Base-by-base conservation (phyloP, 2,888 invertebrate species). In the Mesorhabditis belari region DNA sequence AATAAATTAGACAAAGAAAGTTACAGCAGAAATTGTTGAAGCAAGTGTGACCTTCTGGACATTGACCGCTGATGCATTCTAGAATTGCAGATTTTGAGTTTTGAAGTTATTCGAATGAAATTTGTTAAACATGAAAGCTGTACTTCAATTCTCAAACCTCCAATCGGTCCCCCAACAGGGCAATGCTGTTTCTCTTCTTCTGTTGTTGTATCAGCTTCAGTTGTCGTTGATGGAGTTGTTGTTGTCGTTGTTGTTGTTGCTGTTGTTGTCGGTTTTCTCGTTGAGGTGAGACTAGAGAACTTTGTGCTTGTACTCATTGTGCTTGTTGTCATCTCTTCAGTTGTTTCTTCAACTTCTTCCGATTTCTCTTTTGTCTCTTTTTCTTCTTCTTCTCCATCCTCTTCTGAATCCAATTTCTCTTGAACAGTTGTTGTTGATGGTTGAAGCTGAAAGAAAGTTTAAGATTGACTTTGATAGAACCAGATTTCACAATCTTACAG, bases 41-140 rank as follows among this genome's bases (percentile, higher is more conserved):
- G 61, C 75, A 75, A 25, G 68, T 67, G 60, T 74, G 73, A 21
- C 70, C 68, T 54, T 72, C 72, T 5, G 76, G 76, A 52, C 76
- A 76, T 24, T 66, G 67, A 23, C 57, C 28, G 54, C 62, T 55
- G 23, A 67, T 57, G 27, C 67, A 67, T 58, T 64, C 67, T 66
- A 53, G 24, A 66, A 54, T 49, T 17, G 4, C 19, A 17, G 21
- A 51, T 53, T 12, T 62, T 24, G n/a, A 25, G 27, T 4, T 35
- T 19, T 1, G 62, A 57, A 4, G 60, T 62, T 6, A 71, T 62
- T 25, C 67, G 67, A 55, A 66, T 67, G 63, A 50, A 49, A 60
- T 61, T 3, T 17, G 23, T 57, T 9, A 50, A 27, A 3, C n/a
- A 23, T 50, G 24, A 49, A 23, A 24, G 26, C 5, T 9, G 2